Percentiles rank a stretch among this genome's conserved stretches.
Conservation (phyloP, 2,888 invertebrate species). For the Thelaira solivaga region DNA sequence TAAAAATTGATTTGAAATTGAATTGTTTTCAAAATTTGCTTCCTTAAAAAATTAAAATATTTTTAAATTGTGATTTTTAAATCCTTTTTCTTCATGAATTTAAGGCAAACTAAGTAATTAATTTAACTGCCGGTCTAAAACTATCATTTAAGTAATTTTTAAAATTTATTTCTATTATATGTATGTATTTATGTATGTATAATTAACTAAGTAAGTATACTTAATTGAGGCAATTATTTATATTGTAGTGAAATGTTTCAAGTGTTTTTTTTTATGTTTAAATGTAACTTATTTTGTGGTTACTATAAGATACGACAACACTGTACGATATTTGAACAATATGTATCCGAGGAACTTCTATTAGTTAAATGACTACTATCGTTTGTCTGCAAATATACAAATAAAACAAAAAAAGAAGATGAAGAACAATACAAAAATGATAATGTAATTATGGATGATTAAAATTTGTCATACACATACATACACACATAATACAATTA, state of each 20-base stretch:
- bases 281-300: background rate
- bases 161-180: too few species aligned
- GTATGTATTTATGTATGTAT: background rate
- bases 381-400: conserved; percentile 58
- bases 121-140: too few species aligned
- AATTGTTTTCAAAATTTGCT: too few species aligned
- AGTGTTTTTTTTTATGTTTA: background rate
- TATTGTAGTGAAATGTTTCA: conserved; percentile 54
- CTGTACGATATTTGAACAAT: conserved; percentile 56
- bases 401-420: conserved; percentile 5
- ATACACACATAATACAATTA: too few species aligned
- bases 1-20: too few species aligned
- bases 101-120: too few species aligned
- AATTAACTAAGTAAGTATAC: conserved; percentile 20
- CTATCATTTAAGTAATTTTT: too few species aligned
- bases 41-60: too few species aligned
- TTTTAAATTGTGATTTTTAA: too few species aligned
- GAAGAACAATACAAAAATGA: conserved; percentile 36
- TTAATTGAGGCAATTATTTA: conserved; percentile 46
- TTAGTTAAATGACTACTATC: conserved; percentile 53
- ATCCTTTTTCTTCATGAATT: too few species aligned
- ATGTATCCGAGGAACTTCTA: conserved; percentile 51
- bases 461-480: too few species aligned
- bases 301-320: conserved; percentile 60
- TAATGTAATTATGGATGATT: too few species aligned